Percentiles rank a stretch among this genome's conserved stretches.
Evolutionary conservation across 35 echinoderm and acorn worm species (phyloP).

Genomic region (Anneissia japonica): DNA sequence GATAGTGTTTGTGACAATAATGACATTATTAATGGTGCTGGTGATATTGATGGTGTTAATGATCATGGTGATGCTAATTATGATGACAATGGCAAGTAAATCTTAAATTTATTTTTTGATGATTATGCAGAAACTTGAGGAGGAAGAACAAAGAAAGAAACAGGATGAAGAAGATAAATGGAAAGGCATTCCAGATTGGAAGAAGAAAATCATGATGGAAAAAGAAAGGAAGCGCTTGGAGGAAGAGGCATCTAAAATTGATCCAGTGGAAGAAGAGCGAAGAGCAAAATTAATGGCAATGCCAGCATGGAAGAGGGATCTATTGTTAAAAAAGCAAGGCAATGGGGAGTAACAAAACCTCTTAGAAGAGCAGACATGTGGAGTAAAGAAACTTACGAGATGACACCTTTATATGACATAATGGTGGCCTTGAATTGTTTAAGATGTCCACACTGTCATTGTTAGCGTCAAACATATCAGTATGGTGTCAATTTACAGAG

Average conservation of each 20-base stretch:
- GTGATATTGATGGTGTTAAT: too few species aligned
- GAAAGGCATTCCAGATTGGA: constrained; percentile 88
- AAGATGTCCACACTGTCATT: too few species aligned
- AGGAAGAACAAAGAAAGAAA: constrained; percentile 45
- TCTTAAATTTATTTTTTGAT: neutral
- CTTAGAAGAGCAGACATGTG: too few species aligned
- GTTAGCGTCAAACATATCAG: too few species aligned
- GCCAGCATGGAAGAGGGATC: constrained; percentile 87
- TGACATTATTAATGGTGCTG: neutral
- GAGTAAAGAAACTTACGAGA: too few species aligned
- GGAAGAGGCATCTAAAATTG: constrained; percentile 16
- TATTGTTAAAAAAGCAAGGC: constrained; percentile 65
- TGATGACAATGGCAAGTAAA: neutral
- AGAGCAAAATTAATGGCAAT: constrained; percentile 64
- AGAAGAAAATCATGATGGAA: constrained; percentile 76
- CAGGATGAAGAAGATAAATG: constrained; percentile 68
- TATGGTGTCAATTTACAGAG: too few species aligned
- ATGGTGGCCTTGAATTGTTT: too few species aligned
- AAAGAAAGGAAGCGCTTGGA: constrained; percentile 90
- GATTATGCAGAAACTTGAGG: constrained; percentile 29
- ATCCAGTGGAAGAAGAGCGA: constrained; percentile 48
- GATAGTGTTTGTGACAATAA: too few species aligned
- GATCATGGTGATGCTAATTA: neutral
- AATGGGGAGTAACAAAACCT: neutral
- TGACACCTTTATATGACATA: too few species aligned